phyloP scores from a whole-genome alignment of 2,888 invertebrate genomes.

The Pheosia gnoma region DNA sequence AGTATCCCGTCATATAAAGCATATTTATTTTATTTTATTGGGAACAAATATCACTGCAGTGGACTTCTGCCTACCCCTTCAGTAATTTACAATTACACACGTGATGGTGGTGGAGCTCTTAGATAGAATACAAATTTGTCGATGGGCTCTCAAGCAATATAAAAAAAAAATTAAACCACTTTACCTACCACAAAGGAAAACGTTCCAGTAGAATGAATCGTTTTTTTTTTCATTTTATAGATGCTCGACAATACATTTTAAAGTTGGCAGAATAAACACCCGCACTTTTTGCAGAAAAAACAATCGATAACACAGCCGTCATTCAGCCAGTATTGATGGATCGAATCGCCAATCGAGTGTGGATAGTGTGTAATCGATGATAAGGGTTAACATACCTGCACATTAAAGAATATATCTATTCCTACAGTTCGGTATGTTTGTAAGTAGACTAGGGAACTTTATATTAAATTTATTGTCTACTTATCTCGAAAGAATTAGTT shows the following conservation, averaged over 20 bases:
- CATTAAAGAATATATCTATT: background rate
- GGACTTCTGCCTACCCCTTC: no score
- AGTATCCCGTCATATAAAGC: no score
- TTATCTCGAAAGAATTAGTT: no score
- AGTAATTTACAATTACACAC: no score
- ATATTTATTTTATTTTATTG: no score
- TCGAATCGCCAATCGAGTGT: constrained; percentile 46
- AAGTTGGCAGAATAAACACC: constrained; percentile 35
- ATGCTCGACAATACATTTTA: constrained; percentile 11
- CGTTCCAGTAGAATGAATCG: constrained; percentile 23
- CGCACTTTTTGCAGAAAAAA: constrained; percentile 24
- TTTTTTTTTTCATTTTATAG: constrained; percentile 5
- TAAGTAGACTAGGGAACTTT: no score
- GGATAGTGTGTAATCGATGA: constrained; percentile 45
- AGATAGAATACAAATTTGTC: no score
- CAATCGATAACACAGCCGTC: constrained; percentile 20
- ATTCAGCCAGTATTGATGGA: constrained; percentile 38
- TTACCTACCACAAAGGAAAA: constrained; percentile 40
- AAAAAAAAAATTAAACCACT: constrained; percentile 32
- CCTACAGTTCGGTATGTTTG: no score
- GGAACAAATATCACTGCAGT: no score
- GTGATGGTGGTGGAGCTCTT: no score
- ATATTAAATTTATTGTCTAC: no score
- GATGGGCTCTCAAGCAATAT: constrained; percentile 16
- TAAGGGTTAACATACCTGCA: constrained; percentile 42